Percentiles rank a stretch among this genome's conserved stretches.
Conservation (phyloP, 2,797 vertebrate species). For the Fratercula arctica region DNA sequence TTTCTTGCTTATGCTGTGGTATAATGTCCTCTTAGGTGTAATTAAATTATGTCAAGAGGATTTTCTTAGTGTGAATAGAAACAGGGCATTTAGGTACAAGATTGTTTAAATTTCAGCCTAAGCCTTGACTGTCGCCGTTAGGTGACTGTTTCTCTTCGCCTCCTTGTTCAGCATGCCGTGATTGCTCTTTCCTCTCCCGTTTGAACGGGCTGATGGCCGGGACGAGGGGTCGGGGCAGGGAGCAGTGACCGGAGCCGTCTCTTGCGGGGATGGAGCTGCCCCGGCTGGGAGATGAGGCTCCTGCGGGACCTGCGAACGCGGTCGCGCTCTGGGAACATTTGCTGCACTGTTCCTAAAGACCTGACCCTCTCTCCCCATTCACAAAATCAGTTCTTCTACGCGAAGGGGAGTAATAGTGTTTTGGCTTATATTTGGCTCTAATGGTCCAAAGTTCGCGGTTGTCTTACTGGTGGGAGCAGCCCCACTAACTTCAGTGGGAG, state of each 20-base stretch:
- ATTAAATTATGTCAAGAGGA: conserved; percentile 53
- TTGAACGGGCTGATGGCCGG: accelerated
- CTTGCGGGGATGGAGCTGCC: accelerated
- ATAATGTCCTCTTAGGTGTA: conserved; percentile 8
- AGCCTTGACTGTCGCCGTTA: neutral
- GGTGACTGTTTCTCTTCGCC: neutral
- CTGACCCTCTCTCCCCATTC: accelerated
- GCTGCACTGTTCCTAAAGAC: accelerated
- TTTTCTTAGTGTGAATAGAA: neutral
- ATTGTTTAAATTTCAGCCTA: neutral
- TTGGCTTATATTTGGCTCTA: neutral
- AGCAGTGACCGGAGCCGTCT: accelerated
- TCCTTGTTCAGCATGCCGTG: accelerated
- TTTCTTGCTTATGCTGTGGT: conserved; percentile 6
- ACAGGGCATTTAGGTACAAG: neutral
- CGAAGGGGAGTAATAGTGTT: accelerated
- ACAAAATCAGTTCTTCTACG: neutral
- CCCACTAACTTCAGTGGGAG: accelerated
- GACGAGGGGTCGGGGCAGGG: neutral
- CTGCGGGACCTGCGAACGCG: accelerated
- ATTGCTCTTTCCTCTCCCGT: neutral
- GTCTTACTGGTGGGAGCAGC: neutral
- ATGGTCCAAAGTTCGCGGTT: neutral
- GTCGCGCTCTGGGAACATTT: accelerated
- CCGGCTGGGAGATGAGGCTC: accelerated